A percentile compares a stretch with the other conserved stretches of the same genome.
These are phyloP conservation scores for Ceratitis capitata DNA, from an alignment of 1,140 invertebrate genomes.

Conservation along the genomic window DNA sequence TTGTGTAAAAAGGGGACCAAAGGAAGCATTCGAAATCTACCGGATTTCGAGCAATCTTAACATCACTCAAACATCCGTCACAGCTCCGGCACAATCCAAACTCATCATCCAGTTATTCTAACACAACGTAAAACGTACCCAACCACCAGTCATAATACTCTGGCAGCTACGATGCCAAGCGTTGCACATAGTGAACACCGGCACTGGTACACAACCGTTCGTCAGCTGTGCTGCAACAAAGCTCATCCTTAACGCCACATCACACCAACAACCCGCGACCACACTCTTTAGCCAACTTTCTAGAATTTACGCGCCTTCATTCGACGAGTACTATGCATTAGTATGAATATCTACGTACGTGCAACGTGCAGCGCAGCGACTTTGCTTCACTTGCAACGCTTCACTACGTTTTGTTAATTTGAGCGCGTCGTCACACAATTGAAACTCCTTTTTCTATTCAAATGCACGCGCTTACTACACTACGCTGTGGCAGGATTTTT, in stretches of 20 bases:
- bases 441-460: constrained; percentile 28
- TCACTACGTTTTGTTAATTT: constrained; percentile 21
- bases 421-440: not conserved
- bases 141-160: not conserved
- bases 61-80: no score
- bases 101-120: no score
- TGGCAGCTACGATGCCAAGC: not conserved
- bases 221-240: not conserved
- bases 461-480: not conserved
- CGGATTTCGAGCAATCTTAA: no score
- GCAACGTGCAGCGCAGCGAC: no score
- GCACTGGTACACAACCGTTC: not conserved
- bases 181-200: not conserved
- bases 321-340: not conserved
- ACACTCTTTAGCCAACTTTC: not conserved
- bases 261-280: not conserved
- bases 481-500: constrained; percentile 29
- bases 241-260: not conserved
- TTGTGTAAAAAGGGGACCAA: no score
- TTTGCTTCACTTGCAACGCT: not conserved
- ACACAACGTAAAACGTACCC: no score
- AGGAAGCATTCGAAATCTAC: no score
- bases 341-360: no score
- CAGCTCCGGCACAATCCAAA: no score
- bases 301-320: constrained; percentile 26